Percentiles rank a stretch among this genome's conserved stretches.
phyloP scores from a whole-genome alignment of 2,113 vertebrate genomes.

The Castor canadensis region DNA sequence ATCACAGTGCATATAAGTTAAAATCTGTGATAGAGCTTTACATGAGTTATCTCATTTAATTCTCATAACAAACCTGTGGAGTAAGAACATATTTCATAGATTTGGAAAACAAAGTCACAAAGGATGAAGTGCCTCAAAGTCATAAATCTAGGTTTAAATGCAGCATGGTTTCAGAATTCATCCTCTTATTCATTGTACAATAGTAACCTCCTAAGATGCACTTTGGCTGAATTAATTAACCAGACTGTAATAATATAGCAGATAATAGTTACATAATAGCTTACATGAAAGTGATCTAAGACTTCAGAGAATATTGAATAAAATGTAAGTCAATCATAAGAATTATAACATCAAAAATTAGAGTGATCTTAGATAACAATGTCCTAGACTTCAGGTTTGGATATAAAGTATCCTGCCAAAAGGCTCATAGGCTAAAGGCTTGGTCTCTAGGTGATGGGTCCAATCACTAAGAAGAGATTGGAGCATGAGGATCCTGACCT shows the following conservation, averaged over 20 bases:
- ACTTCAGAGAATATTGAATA: neutral
- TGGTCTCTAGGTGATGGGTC: neutral
- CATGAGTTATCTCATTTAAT: neutral
- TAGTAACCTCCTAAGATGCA: neutral
- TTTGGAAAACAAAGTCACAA: neutral
- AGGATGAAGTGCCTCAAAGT: neutral
- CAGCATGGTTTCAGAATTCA: neutral
- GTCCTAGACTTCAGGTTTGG: neutral
- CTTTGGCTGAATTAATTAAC: neutral
- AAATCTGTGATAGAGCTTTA: too few relatives aligned
- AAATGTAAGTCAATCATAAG: neutral
- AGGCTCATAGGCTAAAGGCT: neutral
- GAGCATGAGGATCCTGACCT: neutral
- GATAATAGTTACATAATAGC: neutral
- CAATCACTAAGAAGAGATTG: neutral
- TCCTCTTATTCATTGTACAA: neutral
- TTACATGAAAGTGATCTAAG: neutral
- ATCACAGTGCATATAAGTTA: too few relatives aligned
- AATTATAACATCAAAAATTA: neutral
- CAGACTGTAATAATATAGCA: neutral
- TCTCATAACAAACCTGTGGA: neutral
- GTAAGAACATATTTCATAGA: neutral
- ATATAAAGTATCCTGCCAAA: neutral
- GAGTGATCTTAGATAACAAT: neutral
- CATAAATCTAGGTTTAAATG: neutral